Evolutionary conservation across 2,888 invertebrate species (phyloP), one percentile per base, ranked within the genome.

Genomic region (Junonia oenone): DNA sequence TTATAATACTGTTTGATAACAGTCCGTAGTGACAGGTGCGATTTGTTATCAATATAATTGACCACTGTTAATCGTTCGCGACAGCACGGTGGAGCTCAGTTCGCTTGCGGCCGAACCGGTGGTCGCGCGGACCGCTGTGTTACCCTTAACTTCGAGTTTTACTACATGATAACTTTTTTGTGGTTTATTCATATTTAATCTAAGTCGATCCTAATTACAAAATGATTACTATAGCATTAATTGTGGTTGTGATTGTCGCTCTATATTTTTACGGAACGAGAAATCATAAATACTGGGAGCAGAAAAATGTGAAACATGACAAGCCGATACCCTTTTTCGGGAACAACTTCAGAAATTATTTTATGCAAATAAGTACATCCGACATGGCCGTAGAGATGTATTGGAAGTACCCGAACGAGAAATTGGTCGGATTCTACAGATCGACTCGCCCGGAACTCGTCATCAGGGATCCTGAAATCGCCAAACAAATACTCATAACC

Each of bases 361-460:
- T 80, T 2, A 55, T 69, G 55, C 67, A 65, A 43, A 69, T 65
- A 49, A 81, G 82, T 58, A 57, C 75, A 11, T 67, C 76, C 1
- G 65, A 81, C 56, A 59, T 67, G 8, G 55, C 68, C 2, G 71
- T 66, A 0, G 78, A 81, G n/a, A 59, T 66, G 8, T 83, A 83
- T 62, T 71, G 73, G 68, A 75, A 72, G 55, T 81, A 74, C 56
- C 82, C 83, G 0, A 63, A 68, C 0, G 81, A 82, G 56, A 69
- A 69, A 27, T 69, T 76, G 8, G 79, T 84, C 0, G 84, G 83
- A 1, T 75, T 70, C 58, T 83, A 68, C 60, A 69, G 81, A 4
- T 73, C 70, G 1, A 61, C 59, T 9, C 63, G 55, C 1, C 79
- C 79, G 1, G 75, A 76, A 58, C 67, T 83, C 9, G 64, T 83